Evolutionary conservation across 1,140 invertebrate species (phyloP).

Genomic region (Scaptomyza pallida): DNA sequence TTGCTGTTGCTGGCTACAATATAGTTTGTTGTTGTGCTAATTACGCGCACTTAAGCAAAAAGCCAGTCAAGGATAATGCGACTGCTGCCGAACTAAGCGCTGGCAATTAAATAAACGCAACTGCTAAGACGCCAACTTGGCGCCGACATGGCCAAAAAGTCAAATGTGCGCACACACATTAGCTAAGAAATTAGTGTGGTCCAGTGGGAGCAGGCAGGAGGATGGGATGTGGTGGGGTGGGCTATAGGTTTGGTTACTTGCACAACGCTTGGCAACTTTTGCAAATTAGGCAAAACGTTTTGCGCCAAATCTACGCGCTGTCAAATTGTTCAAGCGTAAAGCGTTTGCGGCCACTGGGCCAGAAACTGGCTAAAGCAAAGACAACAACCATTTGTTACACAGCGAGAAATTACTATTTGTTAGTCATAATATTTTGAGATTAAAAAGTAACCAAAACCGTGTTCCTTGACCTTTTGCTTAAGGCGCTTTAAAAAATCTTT

Average conservation of each 20-base stretch:
- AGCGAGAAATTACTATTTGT: neutral
- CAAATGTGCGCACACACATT: slow-evolving; percentile 66
- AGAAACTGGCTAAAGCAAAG: slow-evolving; percentile 31
- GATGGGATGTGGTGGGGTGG: too few relatives aligned
- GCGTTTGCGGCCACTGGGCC: slow-evolving; percentile 21
- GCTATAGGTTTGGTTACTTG: slow-evolving; percentile 7
- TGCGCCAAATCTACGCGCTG: slow-evolving; percentile 80
- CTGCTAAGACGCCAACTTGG: slow-evolving; percentile 27
- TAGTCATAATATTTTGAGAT: neutral
- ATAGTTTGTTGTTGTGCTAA: slow-evolving; percentile 44
- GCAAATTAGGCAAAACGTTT: slow-evolving; percentile 82
- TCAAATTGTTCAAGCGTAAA: slow-evolving; percentile 80
- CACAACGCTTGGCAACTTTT: slow-evolving; percentile 55
- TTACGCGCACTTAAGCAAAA: slow-evolving; percentile 72
- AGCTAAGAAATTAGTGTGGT: slow-evolving; percentile 60
- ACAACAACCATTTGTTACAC: slow-evolving; percentile 13
- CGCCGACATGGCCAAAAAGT: slow-evolving; percentile 24
- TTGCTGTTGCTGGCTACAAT: neutral
- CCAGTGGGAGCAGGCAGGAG: neutral
- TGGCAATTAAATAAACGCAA: slow-evolving; percentile 70
- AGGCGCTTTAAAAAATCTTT: too few relatives aligned
- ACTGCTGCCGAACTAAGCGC: slow-evolving; percentile 55
- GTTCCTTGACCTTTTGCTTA: too few relatives aligned
- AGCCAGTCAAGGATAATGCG: slow-evolving; percentile 13
- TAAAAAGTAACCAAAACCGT: too few relatives aligned